Base-by-base conservation (phyloP, 2,797 vertebrate species). In the Siniperca undulata region DNA sequence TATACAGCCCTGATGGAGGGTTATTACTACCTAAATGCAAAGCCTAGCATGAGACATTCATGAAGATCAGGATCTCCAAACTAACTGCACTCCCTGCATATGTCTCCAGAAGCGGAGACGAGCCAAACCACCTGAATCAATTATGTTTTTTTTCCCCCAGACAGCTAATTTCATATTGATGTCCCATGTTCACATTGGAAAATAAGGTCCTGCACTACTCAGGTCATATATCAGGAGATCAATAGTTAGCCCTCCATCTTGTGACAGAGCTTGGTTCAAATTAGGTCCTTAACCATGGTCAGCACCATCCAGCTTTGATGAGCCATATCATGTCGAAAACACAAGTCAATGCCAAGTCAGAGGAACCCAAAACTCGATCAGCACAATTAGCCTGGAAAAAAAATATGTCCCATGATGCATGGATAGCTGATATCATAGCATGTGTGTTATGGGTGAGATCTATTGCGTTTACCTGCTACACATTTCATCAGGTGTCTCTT, bases 261-360 rank as follows among this genome's bases (percentile, higher is more conserved):
- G 89, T 94, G 94, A 94, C 90, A 75, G 82, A 65, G 65, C 66
- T 74, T 36, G 78, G 71, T 78, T 83, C 87, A 77, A 90, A 93
- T 94, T 93, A 94, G 59, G 1, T 68, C 68, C 46, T 77, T 91
- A 93, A 94, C 73, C 44, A 83, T 0, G 5, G 68, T 80, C 86
- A 88, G 81, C 86, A 89, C 24, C 56, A 40, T 80, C 36, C 65
- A 76, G 70, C 89, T 90, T 82, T 89, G 78, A 91, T 70, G 70
- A 19, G 36, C 20, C 56, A 79, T 50, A 58, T 50, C 48, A 66
- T 70, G 81, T 83, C 34, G 17, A 80, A 74, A 85, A 85, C 73
- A 88, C 24, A 70, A 53, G 64, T 68, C 24, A 66, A 81, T 3
- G 70, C 82, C 81, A 88, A 92, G 71, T 86, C 58, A 76, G 42